Conservation (phyloP, 2,113 vertebrate species). For the Dromaius novaehollandiae region DNA sequence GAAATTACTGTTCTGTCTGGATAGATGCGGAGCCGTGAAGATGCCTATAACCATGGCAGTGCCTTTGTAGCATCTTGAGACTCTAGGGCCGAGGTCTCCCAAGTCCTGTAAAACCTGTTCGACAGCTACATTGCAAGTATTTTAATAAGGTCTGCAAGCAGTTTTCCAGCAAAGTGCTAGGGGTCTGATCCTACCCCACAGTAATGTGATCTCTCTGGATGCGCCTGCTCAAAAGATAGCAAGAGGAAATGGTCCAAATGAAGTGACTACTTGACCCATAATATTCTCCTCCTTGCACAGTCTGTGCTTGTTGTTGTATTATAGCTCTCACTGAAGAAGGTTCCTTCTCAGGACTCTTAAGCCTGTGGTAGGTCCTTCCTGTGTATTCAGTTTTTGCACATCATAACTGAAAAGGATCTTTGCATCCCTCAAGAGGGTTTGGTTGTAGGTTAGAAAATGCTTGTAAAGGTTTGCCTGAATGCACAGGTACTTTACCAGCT, state of each 20-base stretch:
- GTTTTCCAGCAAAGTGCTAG: neutral
- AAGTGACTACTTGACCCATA: rapidly evolving
- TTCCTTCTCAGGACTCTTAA: neutral
- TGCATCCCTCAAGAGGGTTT: neutral
- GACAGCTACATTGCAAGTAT: neutral
- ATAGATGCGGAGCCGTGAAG: neutral
- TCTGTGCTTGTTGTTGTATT: neutral
- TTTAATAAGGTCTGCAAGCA: neutral
- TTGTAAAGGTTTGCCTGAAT: neutral
- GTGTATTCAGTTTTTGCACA: neutral
- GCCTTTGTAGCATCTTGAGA: neutral
- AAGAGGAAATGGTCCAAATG: neutral
- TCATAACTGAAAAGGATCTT: neutral
- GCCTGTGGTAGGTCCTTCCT: neutral
- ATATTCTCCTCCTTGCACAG: neutral
- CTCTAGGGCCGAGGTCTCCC: rapidly evolving
- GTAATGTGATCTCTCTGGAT: neutral
- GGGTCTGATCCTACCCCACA: neutral
- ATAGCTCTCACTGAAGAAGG: neutral
- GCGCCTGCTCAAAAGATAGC: neutral
- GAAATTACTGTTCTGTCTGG: neutral
- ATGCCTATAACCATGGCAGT: neutral
- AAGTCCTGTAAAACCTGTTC: rapidly evolving
- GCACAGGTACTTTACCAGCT: neutral
- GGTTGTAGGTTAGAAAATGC: neutral